Evolutionary conservation across 2,888 invertebrate genomes (phyloP).

Genomic region (Stegana nigrithorax): DNA sequence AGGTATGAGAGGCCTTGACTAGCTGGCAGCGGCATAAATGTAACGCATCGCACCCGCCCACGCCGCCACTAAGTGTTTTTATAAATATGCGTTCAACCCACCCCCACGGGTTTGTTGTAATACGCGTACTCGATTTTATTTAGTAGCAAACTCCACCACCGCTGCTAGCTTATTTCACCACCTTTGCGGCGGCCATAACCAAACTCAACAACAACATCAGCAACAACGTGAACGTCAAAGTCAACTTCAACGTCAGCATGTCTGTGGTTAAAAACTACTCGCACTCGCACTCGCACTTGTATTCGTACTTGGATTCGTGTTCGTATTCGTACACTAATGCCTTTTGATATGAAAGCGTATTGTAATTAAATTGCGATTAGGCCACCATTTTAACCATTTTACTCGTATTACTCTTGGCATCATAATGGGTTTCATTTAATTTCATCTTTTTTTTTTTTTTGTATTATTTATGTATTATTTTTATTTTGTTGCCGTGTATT

Average conservation of each 20-base stretch:
- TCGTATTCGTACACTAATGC: slow-evolving; percentile 58
- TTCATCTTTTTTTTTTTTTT: slow-evolving; percentile 24
- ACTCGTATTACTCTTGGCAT: slow-evolving; percentile 50
- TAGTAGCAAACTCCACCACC: background rate
- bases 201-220: slow-evolving; percentile 22
- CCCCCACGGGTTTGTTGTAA: background rate
- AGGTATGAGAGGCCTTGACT: too few species aligned
- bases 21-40: too few species aligned
- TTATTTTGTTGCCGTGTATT: too few species aligned
- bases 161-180: background rate
- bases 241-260: background rate
- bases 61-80: too few species aligned
- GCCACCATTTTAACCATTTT: slow-evolving; percentile 67
- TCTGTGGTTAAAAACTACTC: too few species aligned
- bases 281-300: too few species aligned
- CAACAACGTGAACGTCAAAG: too few species aligned
- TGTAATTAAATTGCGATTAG: slow-evolving; percentile 69
- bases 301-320: too few species aligned
- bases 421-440: slow-evolving; percentile 58
- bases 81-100: background rate
- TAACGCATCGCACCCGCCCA: too few species aligned
- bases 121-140: too few species aligned
- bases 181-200: background rate
- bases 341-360: slow-evolving; percentile 62
- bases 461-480: slow-evolving; percentile 13